Base-by-base conservation (phyloP, 2,113 vertebrate species). In the Eptesicus fuscus region DNA sequence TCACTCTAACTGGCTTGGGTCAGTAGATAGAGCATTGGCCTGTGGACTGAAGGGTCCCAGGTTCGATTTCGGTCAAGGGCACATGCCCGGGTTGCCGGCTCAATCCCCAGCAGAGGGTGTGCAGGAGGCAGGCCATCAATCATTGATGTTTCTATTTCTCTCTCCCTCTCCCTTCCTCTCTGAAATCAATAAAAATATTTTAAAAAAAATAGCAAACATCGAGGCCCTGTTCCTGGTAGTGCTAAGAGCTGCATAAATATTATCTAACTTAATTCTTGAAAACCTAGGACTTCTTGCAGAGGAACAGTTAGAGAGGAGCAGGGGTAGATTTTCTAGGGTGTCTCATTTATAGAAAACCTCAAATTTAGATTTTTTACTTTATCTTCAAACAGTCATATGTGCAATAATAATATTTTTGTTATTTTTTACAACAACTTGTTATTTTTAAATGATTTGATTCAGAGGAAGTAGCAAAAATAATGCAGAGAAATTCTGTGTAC, bases 361-460 rank as follows among this genome's bases (percentile, higher is more conserved):
- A 92, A 83, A 32, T 44, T 92, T 90, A 78, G 37, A 87, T 79
- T 44, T 93, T 78, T 71, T 7, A 78, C 42, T 44, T 76, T 37
- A 82, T 67, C n/a, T 51, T 96, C 65, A 78, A 71, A 40, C 59
- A 74, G 37, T 80, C 79, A 53, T 28, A 79, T 47, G 53, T 61
- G 18, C 23, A 93, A 25, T 73, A 67, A 83, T 63, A 42, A 63
- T 84, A 25, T 91, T 90, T 93, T 83, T 69, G 10, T 83, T 87
- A 83, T 70, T 63, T 73, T 90, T 90, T 74, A 40, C 61, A 90
- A 83, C n/a, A 73, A 79, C n/a, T 61, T 53, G n/a, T 88, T 91
- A 83, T 76, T 90, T 96, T 69, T 42, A 85, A 91, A 82, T 84
- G 70, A 14, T 88, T 71, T 77, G 83, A 91, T 70, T 94, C 78